Conservation (phyloP, 2,888 invertebrate genomes). For the Apamea monoglypha region DNA sequence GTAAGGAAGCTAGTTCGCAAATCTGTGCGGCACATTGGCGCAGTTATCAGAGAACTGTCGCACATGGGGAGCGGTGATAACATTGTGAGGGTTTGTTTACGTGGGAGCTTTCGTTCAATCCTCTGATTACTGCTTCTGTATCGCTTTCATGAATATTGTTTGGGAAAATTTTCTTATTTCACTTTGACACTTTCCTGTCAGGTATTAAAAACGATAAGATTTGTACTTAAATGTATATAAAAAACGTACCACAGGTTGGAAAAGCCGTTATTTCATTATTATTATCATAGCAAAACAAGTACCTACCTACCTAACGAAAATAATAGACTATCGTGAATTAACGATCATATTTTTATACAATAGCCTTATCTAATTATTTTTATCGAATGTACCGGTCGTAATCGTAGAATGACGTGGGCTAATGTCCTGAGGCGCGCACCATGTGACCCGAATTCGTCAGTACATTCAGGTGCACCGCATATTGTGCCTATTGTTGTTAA, state of each 20-base stretch:
- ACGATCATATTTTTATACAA: conserved; percentile 56
- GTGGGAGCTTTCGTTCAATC: background rate
- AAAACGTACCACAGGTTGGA: background rate
- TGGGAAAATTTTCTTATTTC: background rate
- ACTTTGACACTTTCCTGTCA: background rate
- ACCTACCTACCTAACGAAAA: conserved; percentile 5
- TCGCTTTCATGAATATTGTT: background rate
- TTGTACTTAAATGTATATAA: background rate
- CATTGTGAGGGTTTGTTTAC: conserved; percentile 49
- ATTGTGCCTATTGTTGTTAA: conserved; percentile 50
- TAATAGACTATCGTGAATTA: conserved; percentile 9
- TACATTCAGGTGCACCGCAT: conserved; percentile 70
- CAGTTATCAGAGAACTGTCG: conserved; percentile 72
- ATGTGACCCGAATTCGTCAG: conserved; percentile 65
- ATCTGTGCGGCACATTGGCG: conserved; percentile 87
- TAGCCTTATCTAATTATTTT: conserved; percentile 52
- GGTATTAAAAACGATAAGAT: background rate
- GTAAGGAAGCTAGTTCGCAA: conserved; percentile 84
- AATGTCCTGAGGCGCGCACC: conserved; percentile 41
- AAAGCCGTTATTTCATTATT: background rate
- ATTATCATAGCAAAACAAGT: background rate
- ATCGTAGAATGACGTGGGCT: conserved; percentile 30
- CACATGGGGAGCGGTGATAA: conserved; percentile 72
- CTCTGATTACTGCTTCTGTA: background rate
- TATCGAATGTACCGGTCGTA: conserved; percentile 45